Conservation (phyloP, 2,113 vertebrate genomes). For the Chloropsis cyanopogon region DNA sequence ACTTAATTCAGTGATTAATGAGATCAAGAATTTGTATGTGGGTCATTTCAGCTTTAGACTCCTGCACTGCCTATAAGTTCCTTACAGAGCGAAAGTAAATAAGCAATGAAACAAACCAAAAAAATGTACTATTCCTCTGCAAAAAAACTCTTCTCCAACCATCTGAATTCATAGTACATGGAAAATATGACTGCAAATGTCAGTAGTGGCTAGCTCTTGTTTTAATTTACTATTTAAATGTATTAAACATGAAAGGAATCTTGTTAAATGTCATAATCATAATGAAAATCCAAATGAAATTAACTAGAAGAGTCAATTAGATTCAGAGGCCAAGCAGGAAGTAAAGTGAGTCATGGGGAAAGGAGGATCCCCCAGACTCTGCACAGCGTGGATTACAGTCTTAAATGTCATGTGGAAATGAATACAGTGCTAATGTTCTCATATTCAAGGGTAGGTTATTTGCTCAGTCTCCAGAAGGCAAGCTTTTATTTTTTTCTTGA, state of each 20-base stretch:
- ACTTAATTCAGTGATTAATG: constrained; percentile 48
- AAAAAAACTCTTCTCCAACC: background rate
- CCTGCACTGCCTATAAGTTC: background rate
- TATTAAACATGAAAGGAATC: constrained; percentile 48
- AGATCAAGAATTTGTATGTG: constrained; percentile 12
- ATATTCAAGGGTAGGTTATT: background rate
- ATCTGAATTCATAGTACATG: background rate
- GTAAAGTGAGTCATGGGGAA: constrained; percentile 4
- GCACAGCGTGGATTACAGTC: background rate
- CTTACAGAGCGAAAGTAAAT: background rate
- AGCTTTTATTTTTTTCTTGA: background rate
- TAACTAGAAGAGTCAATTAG: constrained; percentile 57
- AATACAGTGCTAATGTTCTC: background rate
- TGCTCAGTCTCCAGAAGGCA: background rate
- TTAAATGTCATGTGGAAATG: constrained; percentile 57
- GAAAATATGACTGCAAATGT: background rate
- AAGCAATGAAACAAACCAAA: background rate
- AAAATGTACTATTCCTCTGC: background rate
- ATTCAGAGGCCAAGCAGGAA: constrained; percentile 57
- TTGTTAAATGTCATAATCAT: constrained; percentile 63
- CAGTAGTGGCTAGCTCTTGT: constrained; percentile 1
- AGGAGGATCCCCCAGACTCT: constrained; percentile 18
- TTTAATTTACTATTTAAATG: constrained; percentile 45
- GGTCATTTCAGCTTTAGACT: constrained; percentile 30
- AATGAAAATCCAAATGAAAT: constrained; percentile 57